Percentiles rank a stretch among this genome's conserved stretches.
These are phyloP conservation scores for human DNA, from an alignment of 2,113 vertebrate species.

Conservation along the genomic window DNA sequence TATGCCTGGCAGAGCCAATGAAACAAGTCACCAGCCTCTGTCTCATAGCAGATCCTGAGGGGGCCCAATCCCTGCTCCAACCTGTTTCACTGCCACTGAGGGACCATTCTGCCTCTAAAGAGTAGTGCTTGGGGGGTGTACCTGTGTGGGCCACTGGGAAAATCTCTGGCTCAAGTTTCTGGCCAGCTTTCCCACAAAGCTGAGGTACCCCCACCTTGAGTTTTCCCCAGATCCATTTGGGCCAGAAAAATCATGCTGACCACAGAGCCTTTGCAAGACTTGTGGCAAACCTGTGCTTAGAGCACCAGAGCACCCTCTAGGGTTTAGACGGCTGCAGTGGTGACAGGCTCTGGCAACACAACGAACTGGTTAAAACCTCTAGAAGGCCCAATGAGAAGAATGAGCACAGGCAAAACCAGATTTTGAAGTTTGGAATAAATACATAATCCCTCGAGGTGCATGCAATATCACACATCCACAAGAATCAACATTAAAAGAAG, in stretches of 20 bases:
- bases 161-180: not conserved
- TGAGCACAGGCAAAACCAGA: not conserved
- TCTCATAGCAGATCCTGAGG: not conserved
- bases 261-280: not conserved
- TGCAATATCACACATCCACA: not conserved
- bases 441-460: not conserved
- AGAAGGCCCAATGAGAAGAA: not conserved
- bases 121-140: not conserved
- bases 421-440: not conserved
- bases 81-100: not conserved
- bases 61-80: not conserved
- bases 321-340: not conserved
- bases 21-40: not conserved
- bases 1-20: not conserved
- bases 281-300: not conserved
- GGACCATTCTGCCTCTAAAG: not conserved
- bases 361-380: not conserved
- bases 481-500: not conserved
- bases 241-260: not conserved
- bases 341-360: not conserved
- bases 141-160: too few species aligned
- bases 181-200: not conserved
- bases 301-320: not conserved
- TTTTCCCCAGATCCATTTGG: not conserved
- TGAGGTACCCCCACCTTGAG: not conserved